Percentiles rank a stretch among this genome's conserved stretches.
These are phyloP conservation scores for Actinia tenebrosa DNA, from an alignment of 64 coral and sea anemone species.

Conservation along the genomic window DNA sequence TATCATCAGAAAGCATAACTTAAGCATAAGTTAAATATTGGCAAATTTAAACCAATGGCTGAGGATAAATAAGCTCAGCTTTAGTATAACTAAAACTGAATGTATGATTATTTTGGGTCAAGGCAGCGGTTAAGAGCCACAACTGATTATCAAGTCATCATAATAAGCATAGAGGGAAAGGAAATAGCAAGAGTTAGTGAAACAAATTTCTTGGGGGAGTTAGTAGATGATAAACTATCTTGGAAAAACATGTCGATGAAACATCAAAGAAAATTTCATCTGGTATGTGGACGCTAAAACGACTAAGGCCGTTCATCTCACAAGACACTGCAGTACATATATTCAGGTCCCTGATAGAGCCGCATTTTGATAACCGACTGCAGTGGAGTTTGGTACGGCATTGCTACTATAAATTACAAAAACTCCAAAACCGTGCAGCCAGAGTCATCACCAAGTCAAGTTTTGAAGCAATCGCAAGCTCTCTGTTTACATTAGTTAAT, in stretches of 20 bases:
- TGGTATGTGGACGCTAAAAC: neutral
- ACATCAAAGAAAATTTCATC: conserved; percentile 2
- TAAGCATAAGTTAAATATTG: too few relatives aligned
- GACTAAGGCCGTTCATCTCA: neutral
- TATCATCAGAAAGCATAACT: too few relatives aligned
- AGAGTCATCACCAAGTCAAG: conserved; percentile 5
- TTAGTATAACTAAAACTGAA: too few relatives aligned
- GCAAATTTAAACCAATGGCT: too few relatives aligned
- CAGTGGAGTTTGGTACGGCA: conserved; percentile 5
- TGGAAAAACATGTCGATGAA: neutral
- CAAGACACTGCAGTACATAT: neutral
- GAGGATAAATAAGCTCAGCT: too few relatives aligned
- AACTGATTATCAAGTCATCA: too few relatives aligned
- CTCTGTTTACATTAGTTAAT: neutral
- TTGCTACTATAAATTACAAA: neutral
- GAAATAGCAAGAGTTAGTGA: too few relatives aligned
- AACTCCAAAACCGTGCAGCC: conserved; percentile 7
- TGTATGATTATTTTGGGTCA: too few relatives aligned
- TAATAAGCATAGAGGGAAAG: too few relatives aligned
- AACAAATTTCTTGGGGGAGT: too few relatives aligned
- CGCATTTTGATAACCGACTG: neutral
- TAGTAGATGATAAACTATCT: too few relatives aligned
- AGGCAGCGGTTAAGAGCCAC: too few relatives aligned
- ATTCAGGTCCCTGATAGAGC: neutral
- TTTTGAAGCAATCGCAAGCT: neutral